These are phyloP conservation scores for Propsilocerus akamusi DNA, from an alignment of 1,140 invertebrate genomes.

Conservation along the genomic window DNA sequence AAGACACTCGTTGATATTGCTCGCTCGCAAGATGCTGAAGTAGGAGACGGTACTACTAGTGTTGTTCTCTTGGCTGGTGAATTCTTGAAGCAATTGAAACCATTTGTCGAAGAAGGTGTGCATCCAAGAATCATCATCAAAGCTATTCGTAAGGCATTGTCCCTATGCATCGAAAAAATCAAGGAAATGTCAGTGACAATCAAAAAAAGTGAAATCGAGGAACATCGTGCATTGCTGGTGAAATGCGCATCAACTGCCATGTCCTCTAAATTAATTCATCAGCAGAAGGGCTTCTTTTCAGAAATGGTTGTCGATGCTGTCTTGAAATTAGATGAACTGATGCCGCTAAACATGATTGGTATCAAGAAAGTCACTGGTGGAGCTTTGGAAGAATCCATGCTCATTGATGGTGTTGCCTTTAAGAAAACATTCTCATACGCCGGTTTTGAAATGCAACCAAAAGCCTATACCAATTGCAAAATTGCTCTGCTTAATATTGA, in stretches of 20 bases:
- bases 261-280: conserved; percentile 90
- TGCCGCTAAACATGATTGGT: conserved; percentile 98
- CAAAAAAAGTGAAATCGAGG: conserved; percentile 33
- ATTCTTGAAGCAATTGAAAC: conserved; percentile 87
- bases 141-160: conserved; percentile 63
- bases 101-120: conserved; percentile 90
- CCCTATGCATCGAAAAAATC: conserved; percentile 69
- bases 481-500: conserved; percentile 97
- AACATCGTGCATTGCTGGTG: conserved; percentile 54
- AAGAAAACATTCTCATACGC: conserved; percentile 99
- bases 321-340: conserved; percentile 73
- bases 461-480: conserved; percentile 79
- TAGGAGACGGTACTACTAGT: conserved; percentile 95
- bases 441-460: conserved; percentile 99
- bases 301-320: conserved; percentile 97
- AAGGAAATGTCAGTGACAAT: conserved; percentile 72
- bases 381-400: conserved; percentile 78
- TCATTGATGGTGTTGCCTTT: conserved; percentile 92
- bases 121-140: conserved; percentile 86
- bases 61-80: conserved; percentile 92
- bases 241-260: conserved; percentile 95
- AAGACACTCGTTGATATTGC: conserved; percentile 97
- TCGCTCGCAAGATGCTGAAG: conserved; percentile 97
- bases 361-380: conserved; percentile 98
- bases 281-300: conserved; percentile 91